These are phyloP conservation scores for Dolichopus griseipennis DNA, from an alignment of 2,888 invertebrate genomes.

Conservation along the genomic window DNA sequence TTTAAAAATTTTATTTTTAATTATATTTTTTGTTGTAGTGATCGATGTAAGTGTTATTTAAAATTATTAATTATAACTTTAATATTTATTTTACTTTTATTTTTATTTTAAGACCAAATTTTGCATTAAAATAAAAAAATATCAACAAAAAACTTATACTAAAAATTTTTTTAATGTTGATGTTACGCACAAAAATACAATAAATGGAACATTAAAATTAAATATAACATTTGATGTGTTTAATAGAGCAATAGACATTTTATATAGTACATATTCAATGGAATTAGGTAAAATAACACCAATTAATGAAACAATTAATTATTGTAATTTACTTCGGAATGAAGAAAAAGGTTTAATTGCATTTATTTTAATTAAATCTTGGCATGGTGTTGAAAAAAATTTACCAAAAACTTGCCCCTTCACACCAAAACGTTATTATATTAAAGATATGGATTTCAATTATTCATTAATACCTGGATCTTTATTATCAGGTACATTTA, in stretches of 20 bases:
- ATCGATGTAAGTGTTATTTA: no score
- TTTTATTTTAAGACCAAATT: not conserved
- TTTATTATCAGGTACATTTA: not conserved
- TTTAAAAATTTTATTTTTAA: no score
- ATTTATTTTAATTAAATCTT: not conserved
- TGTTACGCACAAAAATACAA: not conserved
- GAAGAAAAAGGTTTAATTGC: not conserved
- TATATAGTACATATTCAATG: not conserved
- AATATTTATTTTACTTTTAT: not conserved
- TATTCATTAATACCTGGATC: not conserved
- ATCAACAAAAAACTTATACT: not conserved
- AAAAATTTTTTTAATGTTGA: not conserved
- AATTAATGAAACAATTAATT: not conserved
- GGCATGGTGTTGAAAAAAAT: not conserved
- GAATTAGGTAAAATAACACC: not conserved
- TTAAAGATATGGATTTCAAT: not conserved
- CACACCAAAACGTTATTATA: not conserved
- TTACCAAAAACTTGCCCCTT: not conserved
- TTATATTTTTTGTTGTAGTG: no score
- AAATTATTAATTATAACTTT: no score
- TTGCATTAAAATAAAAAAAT: not conserved
- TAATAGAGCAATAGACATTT: not conserved
- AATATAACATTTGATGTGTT: not conserved
- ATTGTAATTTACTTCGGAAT: not conserved
- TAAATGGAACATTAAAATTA: not conserved